These are phyloP conservation scores for Rhopalosiphum nymphaeae DNA, from an alignment of 2,888 invertebrate species.

Conservation along the genomic window DNA sequence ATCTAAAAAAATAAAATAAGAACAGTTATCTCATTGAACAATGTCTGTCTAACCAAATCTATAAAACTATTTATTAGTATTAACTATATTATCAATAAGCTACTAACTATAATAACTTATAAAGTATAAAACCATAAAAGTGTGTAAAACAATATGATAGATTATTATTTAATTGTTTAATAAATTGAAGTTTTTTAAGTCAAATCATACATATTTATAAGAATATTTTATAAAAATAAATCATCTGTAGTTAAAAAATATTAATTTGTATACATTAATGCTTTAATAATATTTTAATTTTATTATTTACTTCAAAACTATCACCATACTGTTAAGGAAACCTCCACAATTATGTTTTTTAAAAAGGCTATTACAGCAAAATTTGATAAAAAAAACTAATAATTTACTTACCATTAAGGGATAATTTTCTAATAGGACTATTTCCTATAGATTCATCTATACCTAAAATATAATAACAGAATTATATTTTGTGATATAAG, in stretches of 20 bases:
- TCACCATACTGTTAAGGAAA: constrained; percentile 12
- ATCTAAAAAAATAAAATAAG: not conserved
- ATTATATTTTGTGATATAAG: not conserved
- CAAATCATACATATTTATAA: not conserved
- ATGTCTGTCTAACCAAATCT: constrained; percentile 6
- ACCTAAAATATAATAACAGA: constrained; percentile 31
- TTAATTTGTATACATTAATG: not conserved
- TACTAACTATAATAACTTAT: not conserved
- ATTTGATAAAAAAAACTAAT: constrained; percentile 40
- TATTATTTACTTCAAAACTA: constrained; percentile 6
- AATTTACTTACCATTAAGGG: constrained; percentile 59
- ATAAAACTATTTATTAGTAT: constrained; percentile 11
- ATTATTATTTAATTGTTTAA: not conserved
- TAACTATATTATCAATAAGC: constrained; percentile 11
- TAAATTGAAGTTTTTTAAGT: not conserved
- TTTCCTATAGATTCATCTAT: constrained; percentile 44
- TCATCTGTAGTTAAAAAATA: not conserved
- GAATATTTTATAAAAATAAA: not conserved
- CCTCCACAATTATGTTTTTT: constrained; percentile 28
- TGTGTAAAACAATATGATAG: not conserved
- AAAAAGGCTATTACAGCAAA: constrained; percentile 23
- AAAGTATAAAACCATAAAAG: constrained; percentile 16
- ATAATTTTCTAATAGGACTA: constrained; percentile 40
- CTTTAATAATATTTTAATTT: not conserved
- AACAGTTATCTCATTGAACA: constrained; percentile 32